Percentiles rank a stretch among this genome's conserved stretches.
These are phyloP conservation scores for Pluvianellus socialis DNA, from an alignment of 2,113 vertebrate genomes.

Conservation along the genomic window DNA sequence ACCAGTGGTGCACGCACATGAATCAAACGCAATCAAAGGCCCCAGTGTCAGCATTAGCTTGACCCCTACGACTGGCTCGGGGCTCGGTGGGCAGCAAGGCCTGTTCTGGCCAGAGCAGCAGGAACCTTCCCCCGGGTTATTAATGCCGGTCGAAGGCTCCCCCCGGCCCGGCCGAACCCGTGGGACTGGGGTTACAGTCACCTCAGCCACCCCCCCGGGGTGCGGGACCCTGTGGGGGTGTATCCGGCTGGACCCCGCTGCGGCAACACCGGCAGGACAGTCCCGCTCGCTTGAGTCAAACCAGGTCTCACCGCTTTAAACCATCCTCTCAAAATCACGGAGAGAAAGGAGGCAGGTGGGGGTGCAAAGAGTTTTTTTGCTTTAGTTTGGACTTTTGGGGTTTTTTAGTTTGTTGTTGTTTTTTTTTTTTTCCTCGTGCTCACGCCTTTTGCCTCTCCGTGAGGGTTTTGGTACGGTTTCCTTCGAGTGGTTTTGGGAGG, in stretches of 20 bases:
- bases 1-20: slow-evolving; percentile 30
- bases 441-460: fast-evolving
- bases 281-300: background rate
- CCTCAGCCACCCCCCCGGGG: background rate
- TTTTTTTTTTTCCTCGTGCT: background rate
- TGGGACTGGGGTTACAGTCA: background rate
- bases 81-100: background rate
- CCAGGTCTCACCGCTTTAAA: background rate
- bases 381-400: too few species aligned
- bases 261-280: fast-evolving
- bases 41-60: slow-evolving; percentile 35
- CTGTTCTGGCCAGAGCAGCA: background rate
- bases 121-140: background rate
- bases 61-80: slow-evolving; percentile 3
- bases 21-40: slow-evolving; percentile 74
- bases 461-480: background rate
- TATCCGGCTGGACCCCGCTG: background rate
- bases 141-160: background rate
- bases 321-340: background rate
- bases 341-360: background rate
- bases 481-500: background rate
- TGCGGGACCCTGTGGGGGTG: fast-evolving
- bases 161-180: fast-evolving
- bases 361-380: background rate
- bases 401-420: background rate